Base-by-base conservation (phyloP, 2,888 invertebrate species). In the Augochlorella aurata region DNA sequence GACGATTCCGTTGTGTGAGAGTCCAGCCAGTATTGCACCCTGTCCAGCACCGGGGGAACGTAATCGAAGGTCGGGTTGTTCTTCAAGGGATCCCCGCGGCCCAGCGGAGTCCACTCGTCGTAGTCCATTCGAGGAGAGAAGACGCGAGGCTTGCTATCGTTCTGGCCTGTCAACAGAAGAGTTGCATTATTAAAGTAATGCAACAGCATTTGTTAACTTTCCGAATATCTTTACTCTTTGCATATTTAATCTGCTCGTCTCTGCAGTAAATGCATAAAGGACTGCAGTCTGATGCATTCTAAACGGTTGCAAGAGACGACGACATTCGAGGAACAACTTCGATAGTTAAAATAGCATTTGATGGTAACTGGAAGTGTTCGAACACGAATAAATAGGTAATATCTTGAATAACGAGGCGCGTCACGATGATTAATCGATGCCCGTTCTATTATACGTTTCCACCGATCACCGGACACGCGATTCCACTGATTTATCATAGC, bases 41-140 rank as follows among this genome's bases (percentile, higher is more conserved):
- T 94, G 84, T 97, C 97, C 58, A 97, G 93, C 3, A 97, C 96
- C 0, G 97, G 97, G 0, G 97, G 97, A 77, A 97, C 97, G 92
- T 97, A 97, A 92, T 97, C 97, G 92, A 96, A 97, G 0, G 97
- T 97, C 12, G 97, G 97, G 91, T 97, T 97, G 91, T 97, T 97
- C 89, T 97, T 97, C 67, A 97, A 92, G 0, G 97, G 97, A 93
- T 97, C 97, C 0, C 97, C 97, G 77, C 96, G 96, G 8, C 97
- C 97, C 65, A 97, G 95, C 0, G 97, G 97, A 84, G 96, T 97
- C 97, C 97, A 97, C 93, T 97, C 97, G 89, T 97, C 97, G 93
- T 97, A 97, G 92, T 97, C 97, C 95, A 97, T 96, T 18, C 97
- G 95, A 0, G 97, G 97, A 0, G 96, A 96, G 90, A 97, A 96